Evolutionary conservation across 2,113 vertebrate genomes (phyloP).

Genomic region (Anseranas semipalmata): DNA sequence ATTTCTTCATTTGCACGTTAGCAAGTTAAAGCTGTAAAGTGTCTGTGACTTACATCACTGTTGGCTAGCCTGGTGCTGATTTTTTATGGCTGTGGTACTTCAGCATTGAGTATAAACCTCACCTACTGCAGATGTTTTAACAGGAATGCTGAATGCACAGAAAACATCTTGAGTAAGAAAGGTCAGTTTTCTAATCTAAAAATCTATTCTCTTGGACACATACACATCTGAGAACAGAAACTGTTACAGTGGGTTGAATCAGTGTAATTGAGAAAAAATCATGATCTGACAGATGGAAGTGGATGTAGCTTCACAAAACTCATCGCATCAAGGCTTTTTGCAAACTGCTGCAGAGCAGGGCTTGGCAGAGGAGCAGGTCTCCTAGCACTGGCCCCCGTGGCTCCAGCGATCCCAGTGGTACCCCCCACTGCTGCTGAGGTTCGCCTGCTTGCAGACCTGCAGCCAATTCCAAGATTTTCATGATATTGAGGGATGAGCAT

Average conservation of each 20-base stretch:
- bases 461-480: not conserved
- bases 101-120: not conserved
- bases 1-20: not conserved
- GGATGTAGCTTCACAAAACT: not conserved
- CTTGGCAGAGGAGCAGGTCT: not conserved
- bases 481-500: not conserved
- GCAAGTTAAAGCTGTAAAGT: not conserved
- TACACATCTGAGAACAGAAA: not conserved
- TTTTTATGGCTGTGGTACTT: not conserved
- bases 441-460: not conserved
- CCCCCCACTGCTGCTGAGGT: not conserved
- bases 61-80: accelerated
- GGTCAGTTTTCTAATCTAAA: not conserved
- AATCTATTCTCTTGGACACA: not conserved
- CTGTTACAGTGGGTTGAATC: not conserved
- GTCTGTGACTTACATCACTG: not conserved
- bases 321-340: not conserved
- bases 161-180: not conserved
- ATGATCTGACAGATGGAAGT: not conserved
- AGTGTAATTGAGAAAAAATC: not conserved
- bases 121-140: not conserved
- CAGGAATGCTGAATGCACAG: not conserved
- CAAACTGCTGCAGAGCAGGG: not conserved
- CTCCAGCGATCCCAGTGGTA: too few relatives aligned
- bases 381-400: too few relatives aligned